A percentile compares a stretch with the other conserved stretches of the same genome.
Conservation (phyloP, 2,797 vertebrate species). For the Ispidina lecontei region DNA sequence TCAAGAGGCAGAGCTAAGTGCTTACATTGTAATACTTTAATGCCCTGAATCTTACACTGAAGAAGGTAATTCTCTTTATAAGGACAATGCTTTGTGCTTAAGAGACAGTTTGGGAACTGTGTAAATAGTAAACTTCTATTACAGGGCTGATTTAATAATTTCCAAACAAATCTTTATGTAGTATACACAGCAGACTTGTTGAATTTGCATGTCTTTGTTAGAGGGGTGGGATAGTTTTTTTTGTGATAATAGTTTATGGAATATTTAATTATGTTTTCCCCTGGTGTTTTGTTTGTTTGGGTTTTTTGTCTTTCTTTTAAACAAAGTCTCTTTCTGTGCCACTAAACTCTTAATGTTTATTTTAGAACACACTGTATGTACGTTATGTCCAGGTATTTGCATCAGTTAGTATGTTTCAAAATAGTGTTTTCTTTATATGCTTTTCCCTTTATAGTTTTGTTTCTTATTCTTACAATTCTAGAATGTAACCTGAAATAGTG, state of each 20-base stretch:
- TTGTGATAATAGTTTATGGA: not conserved
- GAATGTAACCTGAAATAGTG: not conserved
- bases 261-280: not conserved
- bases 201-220: not conserved
- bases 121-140: not conserved
- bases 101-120: not conserved
- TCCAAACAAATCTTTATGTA: not conserved
- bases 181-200: not conserved
- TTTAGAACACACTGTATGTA: not conserved
- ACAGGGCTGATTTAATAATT: not conserved
- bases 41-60: not conserved
- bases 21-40: not conserved
- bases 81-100: not conserved
- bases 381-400: not conserved
- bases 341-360: not conserved
- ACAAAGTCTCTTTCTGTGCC: not conserved
- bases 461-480: not conserved
- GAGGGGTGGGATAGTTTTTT: not conserved
- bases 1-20: not conserved
- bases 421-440: accelerated
- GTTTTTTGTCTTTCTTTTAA: not conserved
- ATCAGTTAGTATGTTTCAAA: not conserved
- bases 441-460: not conserved
- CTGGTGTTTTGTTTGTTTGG: not conserved
- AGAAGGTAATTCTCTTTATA: not conserved